Evolutionary conservation across 92 coral and sea anemone species (phyloP), one percentile per base, ranked within the genome.

Genomic region (Umimayanthus kanabou): DNA sequence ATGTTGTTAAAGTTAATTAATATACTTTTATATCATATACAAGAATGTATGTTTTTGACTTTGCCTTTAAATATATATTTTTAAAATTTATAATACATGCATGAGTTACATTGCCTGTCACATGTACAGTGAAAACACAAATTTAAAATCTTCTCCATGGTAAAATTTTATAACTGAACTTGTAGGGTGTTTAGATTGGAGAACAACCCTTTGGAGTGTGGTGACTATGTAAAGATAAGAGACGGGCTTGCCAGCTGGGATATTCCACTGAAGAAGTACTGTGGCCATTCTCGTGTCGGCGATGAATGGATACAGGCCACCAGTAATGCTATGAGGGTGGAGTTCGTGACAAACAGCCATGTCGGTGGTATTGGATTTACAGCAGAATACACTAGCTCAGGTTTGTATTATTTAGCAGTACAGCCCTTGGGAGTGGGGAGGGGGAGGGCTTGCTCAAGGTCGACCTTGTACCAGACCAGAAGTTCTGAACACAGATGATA

Each of bases 201-300:
- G 55, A 53, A 37, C 30, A 76, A 76, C 22, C 50, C 76, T 13
- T 58, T 66, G 20, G 84, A 80, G 15, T 95, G 98, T 45, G 83
- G 85, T 14, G 98, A 97, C 70, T 87, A 86, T 50, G 90, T 97
- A 37, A 84, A 92, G 67, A 89, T 97, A 11, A 87, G 76, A 53
- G 99, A 97, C 69, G 99, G 99, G 39, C 79, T 80, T n/a, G 92
- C 88, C 77, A 91, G 96, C 74, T 97, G 99, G 99, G 90, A 95
- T 13, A 39, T 73, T 5, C 70, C 73, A 3, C 90, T 95, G 39
- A 33, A 65, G 30, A 86, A 89, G 42, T 89, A 89, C 85, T 97
- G 99, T 82, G 95, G 94, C 28, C 71, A 91, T 40, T 73, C 85
- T 18, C 80, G 81, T 0, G 96, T 71, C n/a, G 30, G 66, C 5